A percentile compares a stretch with the other conserved stretches of the same genome.
phyloP scores from a whole-genome alignment of 2,888 invertebrate species.

The Dynastes grantii region DNA sequence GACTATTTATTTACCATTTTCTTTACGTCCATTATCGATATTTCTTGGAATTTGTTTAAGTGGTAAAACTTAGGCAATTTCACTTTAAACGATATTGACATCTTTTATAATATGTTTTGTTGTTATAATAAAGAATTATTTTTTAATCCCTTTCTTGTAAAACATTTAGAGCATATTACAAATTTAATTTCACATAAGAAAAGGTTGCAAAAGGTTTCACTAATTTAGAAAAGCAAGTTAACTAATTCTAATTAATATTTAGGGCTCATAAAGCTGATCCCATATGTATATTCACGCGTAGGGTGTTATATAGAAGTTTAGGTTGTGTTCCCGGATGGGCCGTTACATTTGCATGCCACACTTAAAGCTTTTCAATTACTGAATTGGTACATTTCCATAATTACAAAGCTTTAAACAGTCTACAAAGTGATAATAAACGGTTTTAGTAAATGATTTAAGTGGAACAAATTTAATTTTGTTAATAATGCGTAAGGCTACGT shows the following conservation, averaged over 20 bases:
- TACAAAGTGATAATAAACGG: constrained; percentile 13
- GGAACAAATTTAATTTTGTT: background rate
- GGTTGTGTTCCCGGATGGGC: constrained; percentile 7
- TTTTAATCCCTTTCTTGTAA: too few species aligned
- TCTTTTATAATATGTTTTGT: background rate
- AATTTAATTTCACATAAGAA: too few species aligned
- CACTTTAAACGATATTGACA: background rate
- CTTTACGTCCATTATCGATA: constrained; percentile 52
- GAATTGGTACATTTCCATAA: constrained; percentile 57
- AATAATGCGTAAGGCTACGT: too few species aligned
- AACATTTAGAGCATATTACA: too few species aligned
- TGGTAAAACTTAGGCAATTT: constrained; percentile 15
- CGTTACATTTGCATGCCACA: constrained; percentile 44
- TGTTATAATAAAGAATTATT: background rate
- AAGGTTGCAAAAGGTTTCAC: too few species aligned
- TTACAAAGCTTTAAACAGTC: constrained; percentile 55
- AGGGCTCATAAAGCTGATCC: too few species aligned
- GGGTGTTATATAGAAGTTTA: too few species aligned
- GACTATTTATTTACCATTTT: constrained; percentile 62
- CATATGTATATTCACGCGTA: too few species aligned
- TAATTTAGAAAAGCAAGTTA: too few species aligned
- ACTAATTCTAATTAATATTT: too few species aligned
- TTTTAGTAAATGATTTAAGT: constrained; percentile 1
- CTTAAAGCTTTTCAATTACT: constrained; percentile 50
- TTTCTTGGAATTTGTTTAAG: constrained; percentile 29